Evolutionary conservation across 2,113 vertebrate species (phyloP), one percentile per base, ranked within the genome.

Genomic region (Centropus unirufus): DNA sequence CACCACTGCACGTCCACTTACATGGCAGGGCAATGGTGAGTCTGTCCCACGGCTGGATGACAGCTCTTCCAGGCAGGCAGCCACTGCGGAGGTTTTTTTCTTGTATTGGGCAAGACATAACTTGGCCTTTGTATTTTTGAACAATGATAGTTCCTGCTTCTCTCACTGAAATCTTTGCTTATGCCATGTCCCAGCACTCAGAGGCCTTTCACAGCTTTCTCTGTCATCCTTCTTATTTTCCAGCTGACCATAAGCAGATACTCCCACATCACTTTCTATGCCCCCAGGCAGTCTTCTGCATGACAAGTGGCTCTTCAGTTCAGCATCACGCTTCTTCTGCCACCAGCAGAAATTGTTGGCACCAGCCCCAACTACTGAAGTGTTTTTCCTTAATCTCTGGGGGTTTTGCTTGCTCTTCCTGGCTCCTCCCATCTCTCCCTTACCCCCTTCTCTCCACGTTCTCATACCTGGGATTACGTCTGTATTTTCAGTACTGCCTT

Each of bases 111-210:
- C 44, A 81, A 20, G 47, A 51, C 1, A 74, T 26, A 30, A 72
- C 44, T 55, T 73, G 55, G 17, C 9, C 42, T 89, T 70, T 54
- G 29, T 57, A 20, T 44, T 87, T 92, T n/a, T 81, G 47, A 82
- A 29, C n/a, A 81, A 12, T 6, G 27, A 17, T 8, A n/a, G 30
- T 36, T 80, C 9, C 46, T 23, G 11, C 19, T 85, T 91, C 79
- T 67, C 44, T 13, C 64, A 32, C 72, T 44, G 27, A 78, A 78
- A 68, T 75, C 39, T 90, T 78, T 46, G 5, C 83, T 88, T 75
- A 78, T 3, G 17, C 24, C 39, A 55, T 9, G 21, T 90, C 40
- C 54, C 3, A 1, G 15, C 1, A 0, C 58, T 40, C 0, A 0
- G 47, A 87, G 70, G 9, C 36, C 39, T 55, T 80, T 90, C 29